These are phyloP conservation scores for Emys orbicularis DNA, from an alignment of 2,797 vertebrate species.

Conservation along the genomic window DNA sequence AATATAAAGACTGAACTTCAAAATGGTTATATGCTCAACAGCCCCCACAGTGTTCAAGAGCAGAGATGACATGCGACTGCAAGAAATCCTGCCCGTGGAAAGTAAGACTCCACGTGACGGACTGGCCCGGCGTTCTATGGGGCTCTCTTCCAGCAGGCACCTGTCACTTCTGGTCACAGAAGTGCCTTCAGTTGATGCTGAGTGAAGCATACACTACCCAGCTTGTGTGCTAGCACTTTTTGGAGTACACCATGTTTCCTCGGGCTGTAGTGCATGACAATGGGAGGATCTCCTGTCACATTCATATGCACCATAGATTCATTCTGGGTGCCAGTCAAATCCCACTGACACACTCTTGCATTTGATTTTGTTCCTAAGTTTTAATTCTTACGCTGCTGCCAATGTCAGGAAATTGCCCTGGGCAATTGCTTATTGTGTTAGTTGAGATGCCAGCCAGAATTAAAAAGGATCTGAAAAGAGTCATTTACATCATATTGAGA, in stretches of 20 bases:
- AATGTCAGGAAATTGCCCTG: not conserved
- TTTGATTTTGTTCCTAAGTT: not conserved
- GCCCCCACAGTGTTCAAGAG: not conserved
- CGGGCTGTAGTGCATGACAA: not conserved
- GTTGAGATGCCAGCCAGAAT: not conserved
- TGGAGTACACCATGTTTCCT: not conserved
- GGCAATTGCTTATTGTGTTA: not conserved
- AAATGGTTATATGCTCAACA: not conserved
- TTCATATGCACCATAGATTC: not conserved
- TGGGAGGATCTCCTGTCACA: not conserved
- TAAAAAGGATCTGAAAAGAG: not conserved
- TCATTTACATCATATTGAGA: not conserved
- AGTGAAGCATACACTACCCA: not conserved
- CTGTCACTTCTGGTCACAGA: not conserved
- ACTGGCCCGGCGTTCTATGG: not conserved
- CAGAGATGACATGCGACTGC: not conserved
- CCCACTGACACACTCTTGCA: not conserved
- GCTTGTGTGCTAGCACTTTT: not conserved
- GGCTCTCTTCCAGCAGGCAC: not conserved
- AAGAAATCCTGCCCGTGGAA: not conserved
- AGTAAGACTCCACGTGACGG: not conserved
- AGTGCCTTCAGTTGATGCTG: not conserved
- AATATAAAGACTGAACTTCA: not conserved
- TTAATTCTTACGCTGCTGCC: not conserved
- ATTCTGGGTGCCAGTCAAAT: not conserved